Base-by-base conservation (phyloP, 2,888 invertebrate species). In the Dynastes tityus region DNA sequence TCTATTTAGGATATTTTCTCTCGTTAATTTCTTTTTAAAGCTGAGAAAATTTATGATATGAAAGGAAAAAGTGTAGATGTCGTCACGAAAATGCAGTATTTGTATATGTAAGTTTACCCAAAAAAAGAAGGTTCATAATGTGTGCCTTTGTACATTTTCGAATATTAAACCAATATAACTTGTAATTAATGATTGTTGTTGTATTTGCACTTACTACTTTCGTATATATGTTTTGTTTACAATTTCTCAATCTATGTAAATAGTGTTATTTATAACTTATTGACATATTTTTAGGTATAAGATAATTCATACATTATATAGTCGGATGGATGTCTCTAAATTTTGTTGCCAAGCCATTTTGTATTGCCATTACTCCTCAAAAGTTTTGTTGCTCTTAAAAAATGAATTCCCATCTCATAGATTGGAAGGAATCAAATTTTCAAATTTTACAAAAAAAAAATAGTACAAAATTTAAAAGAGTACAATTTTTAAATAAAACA, bases 211-310 rank as follows among this genome's bases (percentile, higher is more conserved):
- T 63, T 32, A 2, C 63, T 29, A 32, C 32, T 63, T 63, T 29
- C 11, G 32, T 29, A 63, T 11, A 63, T 63, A 32, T 27, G 27
- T 32, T 63, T 27, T 27, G 27, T 32, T 63, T 27, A 63, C 27
- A 55, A 29, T 63, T 32, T 11, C 27, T 63, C 13, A 32, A 29
- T 32, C 29, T 63, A 22, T 63, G 63, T 63, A 63, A 29, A 63
- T 63, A 63, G 27, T 32, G 32, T 63, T 32, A 63, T 63, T 63
- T 63, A 63, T 63, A 63, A 63, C 63, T 63, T 63, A 63, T 63
- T 63, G 55, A 55, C n/a, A 37, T 37, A 32, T 63, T 32, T 63
- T 63, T 63, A 63, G 29, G 29, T 29, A 29, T 32, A 32, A 32
- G 63, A 32, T 32, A 63, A 63, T 63, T 63, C 63, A n/a, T 29